Evolutionary conservation across 2,113 vertebrate species (phyloP), one percentile per base, ranked within the genome.

Genomic region (Megaptera novaeangliae): DNA sequence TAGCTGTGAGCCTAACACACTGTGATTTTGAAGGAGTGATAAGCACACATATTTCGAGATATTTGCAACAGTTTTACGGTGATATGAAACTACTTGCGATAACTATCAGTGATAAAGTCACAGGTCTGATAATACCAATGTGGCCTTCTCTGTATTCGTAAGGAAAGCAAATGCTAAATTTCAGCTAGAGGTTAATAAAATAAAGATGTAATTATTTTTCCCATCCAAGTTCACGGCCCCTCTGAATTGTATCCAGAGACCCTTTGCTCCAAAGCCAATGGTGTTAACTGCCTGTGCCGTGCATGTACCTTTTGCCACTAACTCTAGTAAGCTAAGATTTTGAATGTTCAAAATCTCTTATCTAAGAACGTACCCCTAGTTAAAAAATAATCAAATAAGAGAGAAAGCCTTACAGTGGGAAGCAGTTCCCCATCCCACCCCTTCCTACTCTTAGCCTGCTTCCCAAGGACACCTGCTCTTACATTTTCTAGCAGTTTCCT

Each of bases 41-140:
- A 21, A 55, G 18, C 64, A 34, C 39, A 75, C 64, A 25, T 31
- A 64, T 34, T 75, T 96, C 0, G 0, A 84, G 71, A 20, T 72
- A 59, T 72, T 46, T 57, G 29, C 6, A 27, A 12, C 34, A 27
- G 52, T 9, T 3, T 3, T 29, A 36, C 87, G n/a, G 49, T 31
- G 17, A 63, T 25, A 9, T 1, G 41, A 74, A 94, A 86, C 78
- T 34, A 5, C 63, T 44, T 74, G 4, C 1, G 39, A 63, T 44
- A 84, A 74, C 74, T 34, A 3, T 4, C 4, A 3, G 8, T 31
- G 74, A 34, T 21, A 21, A 23, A 92, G 41, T 78, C 94, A 52
- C 44, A 55, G 72, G 39, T 6, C 41, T 9, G 41, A 39, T 17
- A 23, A 13, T 8, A 29, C 31, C 0, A 0, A 18, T 1, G 2